phyloP scores from a whole-genome alignment of 2,888 invertebrate species.

The Rhagium mordax region DNA sequence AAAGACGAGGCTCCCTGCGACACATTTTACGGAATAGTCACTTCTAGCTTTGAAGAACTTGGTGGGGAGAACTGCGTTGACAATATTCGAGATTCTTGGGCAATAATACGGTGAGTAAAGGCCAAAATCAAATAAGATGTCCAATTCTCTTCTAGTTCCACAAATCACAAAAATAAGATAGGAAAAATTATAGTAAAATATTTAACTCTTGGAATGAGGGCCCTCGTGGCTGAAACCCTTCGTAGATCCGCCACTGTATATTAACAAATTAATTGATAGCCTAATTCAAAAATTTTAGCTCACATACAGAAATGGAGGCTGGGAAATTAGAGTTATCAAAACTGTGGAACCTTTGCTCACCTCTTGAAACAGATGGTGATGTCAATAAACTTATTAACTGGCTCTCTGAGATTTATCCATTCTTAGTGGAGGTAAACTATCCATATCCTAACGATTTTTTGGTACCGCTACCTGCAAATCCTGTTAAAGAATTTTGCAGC shows the following conservation, averaged over 20 bases:
- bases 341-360: constrained; percentile 84
- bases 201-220: too few species aligned
- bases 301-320: constrained; percentile 71
- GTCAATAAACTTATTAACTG: constrained; percentile 77
- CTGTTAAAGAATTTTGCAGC: constrained; percentile 79
- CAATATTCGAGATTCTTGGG: constrained; percentile 87
- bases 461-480: constrained; percentile 86
- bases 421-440: constrained; percentile 96
- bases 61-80: constrained; percentile 75
- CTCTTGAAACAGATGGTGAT: constrained; percentile 75
- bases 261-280: too few species aligned
- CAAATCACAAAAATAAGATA: too few species aligned
- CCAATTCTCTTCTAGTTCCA: too few species aligned
- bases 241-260: too few species aligned
- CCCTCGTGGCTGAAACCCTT: too few species aligned
- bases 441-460: constrained; percentile 91
- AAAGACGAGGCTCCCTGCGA: constrained; percentile 85
- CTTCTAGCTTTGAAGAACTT: constrained; percentile 78
- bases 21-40: constrained; percentile 83
- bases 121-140: too few species aligned
- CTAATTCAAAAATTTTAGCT: constrained; percentile 61
- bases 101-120: constrained; percentile 76
- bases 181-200: too few species aligned
- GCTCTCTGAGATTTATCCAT: constrained; percentile 81
- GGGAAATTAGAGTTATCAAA: constrained; percentile 81